Base-by-base conservation (phyloP, 1,140 invertebrate species). In the Bombus balteatus region DNA sequence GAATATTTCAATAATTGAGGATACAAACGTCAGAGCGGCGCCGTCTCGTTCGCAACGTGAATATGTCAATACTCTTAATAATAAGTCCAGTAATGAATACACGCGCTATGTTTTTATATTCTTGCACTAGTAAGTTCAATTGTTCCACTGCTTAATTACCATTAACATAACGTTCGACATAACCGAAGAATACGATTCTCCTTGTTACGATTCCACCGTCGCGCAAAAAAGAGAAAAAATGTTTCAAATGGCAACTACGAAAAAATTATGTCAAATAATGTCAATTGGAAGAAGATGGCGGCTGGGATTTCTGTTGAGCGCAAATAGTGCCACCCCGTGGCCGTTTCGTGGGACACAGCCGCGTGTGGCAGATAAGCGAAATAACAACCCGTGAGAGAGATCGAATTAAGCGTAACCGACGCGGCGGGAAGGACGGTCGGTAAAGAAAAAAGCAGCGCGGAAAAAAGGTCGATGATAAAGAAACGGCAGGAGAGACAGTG, bases 331-430 rank as follows among this genome's bases (percentile, higher is more conserved):
- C 37, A 43, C 39, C 76, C 59, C n/a, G n/a, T n/a, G 32, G n/a
- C 32, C 41, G 9, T 28, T 8, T 0, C 68, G 37, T 37, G 57
- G 39, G 57, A 47, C 59, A 66, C 81, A 32, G 34, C 32, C 6
- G 22, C 6, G 13, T 39, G 43, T n/a, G 78, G 68, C 73, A 62
- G 76, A 80, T 85, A 85, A 78, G 53, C 53, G 32, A 72, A 53
- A 75, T 73, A 85, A 73, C 68, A n/a, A 85, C 10, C 73, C 85
- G 85, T 72, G 82, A 72, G 86, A 87, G 59, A 72, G 34, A n/a
- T 43, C 41, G 74, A 84, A 87, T 84, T 73, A 68, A 34, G 71
- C 41, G 22, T 71, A 71, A 68, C 59, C 59, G 59, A 22, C 59
- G 59, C 34, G 34, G 66, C 8, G 32, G 66, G 34, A 22, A 32